These are phyloP conservation scores for Punctoribates punctum DNA, from an alignment of 2,888 invertebrate genomes.

Conservation along the genomic window DNA sequence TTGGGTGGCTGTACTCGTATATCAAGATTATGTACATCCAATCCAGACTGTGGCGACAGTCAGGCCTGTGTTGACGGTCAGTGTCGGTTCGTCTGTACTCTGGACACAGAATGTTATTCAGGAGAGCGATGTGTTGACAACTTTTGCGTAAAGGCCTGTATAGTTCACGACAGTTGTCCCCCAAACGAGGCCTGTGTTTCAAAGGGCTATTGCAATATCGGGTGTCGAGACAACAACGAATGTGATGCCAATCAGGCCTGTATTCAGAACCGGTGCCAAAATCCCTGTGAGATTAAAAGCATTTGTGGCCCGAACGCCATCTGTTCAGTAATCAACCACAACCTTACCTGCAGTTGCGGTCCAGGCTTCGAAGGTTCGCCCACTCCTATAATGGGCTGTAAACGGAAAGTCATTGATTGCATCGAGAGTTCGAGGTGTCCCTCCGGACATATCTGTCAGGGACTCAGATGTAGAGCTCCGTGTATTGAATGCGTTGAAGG, in stretches of 20 bases:
- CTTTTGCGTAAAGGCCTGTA: slow-evolving; percentile 74
- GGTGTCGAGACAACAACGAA: slow-evolving; percentile 77
- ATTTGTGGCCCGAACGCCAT: slow-evolving; percentile 78
- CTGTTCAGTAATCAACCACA: slow-evolving; percentile 58
- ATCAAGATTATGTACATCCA: slow-evolving; percentile 64
- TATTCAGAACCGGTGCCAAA: slow-evolving; percentile 74
- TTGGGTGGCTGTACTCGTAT: slow-evolving; percentile 69
- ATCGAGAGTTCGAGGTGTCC: slow-evolving; percentile 64
- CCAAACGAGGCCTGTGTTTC: slow-evolving; percentile 70
- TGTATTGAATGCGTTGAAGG: slow-evolving; percentile 49
- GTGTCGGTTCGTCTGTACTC: slow-evolving; percentile 75
- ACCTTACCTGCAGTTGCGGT: slow-evolving; percentile 51
- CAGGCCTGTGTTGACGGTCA: slow-evolving; percentile 76
- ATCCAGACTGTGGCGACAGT: slow-evolving; percentile 69
- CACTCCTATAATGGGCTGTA: slow-evolving; percentile 48
- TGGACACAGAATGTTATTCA: slow-evolving; percentile 69
- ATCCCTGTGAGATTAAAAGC: slow-evolving; percentile 72
- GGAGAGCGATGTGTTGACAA: slow-evolving; percentile 75
- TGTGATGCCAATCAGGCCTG: slow-evolving; percentile 74
- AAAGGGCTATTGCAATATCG: slow-evolving; percentile 71
- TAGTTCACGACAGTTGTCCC: slow-evolving; percentile 74
- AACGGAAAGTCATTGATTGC: slow-evolving; percentile 46
- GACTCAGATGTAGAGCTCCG: slow-evolving; percentile 53
- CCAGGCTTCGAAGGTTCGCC: slow-evolving; percentile 51
- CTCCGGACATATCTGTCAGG: slow-evolving; percentile 68